Percentiles rank a stretch among this genome's conserved stretches.
Evolutionary conservation across 2,888 invertebrate species (phyloP).

Genomic region (Chrysina gloriosa): DNA sequence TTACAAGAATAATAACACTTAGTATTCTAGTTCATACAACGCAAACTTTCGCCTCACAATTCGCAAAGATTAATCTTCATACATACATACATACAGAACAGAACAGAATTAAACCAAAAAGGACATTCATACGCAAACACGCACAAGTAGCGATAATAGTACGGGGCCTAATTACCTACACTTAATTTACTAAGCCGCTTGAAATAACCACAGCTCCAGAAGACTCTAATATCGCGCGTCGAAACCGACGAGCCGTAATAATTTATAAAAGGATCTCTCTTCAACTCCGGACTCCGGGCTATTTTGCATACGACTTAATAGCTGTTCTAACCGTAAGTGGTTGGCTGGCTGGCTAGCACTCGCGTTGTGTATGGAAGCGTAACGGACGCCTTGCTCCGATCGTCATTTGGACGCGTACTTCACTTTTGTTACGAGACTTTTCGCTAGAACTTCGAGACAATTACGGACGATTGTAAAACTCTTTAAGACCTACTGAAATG

Average conservation of each 20-base stretch:
- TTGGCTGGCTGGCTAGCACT: too few species aligned
- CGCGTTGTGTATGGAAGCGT: too few species aligned
- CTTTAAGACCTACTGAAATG: too few species aligned
- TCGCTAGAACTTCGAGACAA: too few species aligned
- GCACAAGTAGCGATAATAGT: background rate
- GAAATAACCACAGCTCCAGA: slow-evolving; percentile 30
- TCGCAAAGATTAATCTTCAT: too few species aligned
- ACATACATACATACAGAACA: background rate
- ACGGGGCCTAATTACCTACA: slow-evolving; percentile 7
- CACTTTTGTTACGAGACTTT: too few species aligned
- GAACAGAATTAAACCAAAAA: background rate
- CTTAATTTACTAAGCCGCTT: slow-evolving; percentile 26
- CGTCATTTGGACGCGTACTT: too few species aligned
- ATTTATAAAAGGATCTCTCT: slow-evolving; percentile 20
- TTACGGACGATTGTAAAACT: too few species aligned
- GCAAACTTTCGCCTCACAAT: too few species aligned
- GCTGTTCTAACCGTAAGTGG: background rate
- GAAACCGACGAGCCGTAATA: slow-evolving; percentile 14
- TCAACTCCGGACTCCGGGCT: background rate
- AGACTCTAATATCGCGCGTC: slow-evolving; percentile 25
- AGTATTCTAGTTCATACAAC: too few species aligned
- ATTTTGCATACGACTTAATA: slow-evolving; percentile 21
- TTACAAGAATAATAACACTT: too few species aligned
- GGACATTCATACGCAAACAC: background rate
- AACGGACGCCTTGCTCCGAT: too few species aligned